Percentiles rank a stretch among this genome's conserved stretches.
Conservation (phyloP, 2,797 vertebrate species). For the Sebastes glaucus region DNA sequence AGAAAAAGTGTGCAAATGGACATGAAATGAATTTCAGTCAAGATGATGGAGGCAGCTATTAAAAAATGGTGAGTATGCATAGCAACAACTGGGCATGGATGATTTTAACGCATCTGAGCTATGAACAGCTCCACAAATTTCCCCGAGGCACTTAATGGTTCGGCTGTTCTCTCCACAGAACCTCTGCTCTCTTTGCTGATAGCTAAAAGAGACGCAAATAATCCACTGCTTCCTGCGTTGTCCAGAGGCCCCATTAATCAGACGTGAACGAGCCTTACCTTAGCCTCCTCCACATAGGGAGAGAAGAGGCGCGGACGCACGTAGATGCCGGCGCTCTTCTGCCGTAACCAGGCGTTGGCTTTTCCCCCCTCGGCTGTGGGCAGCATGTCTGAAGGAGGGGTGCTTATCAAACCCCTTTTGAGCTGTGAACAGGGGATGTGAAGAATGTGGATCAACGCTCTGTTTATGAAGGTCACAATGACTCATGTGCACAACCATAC, state of each 20-base stretch:
- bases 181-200: conserved; percentile 18
- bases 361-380: conserved; percentile 95
- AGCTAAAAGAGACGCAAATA: conserved; percentile 8
- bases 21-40: conserved; percentile 50
- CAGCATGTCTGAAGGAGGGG: conserved; percentile 97
- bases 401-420: conserved; percentile 98
- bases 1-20: conserved; percentile 47
- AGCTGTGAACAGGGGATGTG: conserved; percentile 83
- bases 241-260: conserved; percentile 24
- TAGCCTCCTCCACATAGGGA: conserved; percentile 98
- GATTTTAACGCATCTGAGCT: conserved; percentile 12
- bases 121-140: conserved; percentile 36
- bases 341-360: conserved; percentile 95
- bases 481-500: not conserved
- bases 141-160: not conserved
- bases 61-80: conserved; percentile 22
- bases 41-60: conserved; percentile 37
- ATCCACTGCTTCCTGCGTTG: not conserved
- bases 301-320: conserved; percentile 96
- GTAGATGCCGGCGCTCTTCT: conserved; percentile 96
- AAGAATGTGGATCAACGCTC: conserved; percentile 39
- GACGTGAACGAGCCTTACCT: conserved; percentile 82
- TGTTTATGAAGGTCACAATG: conserved; percentile 24
- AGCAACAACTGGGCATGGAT: conserved; percentile 18
- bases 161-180: conserved; percentile 12